A percentile compares a stretch with the other conserved stretches of the same genome.
Conservation (phyloP, 2,797 vertebrate species). For the Zalophus californianus region DNA sequence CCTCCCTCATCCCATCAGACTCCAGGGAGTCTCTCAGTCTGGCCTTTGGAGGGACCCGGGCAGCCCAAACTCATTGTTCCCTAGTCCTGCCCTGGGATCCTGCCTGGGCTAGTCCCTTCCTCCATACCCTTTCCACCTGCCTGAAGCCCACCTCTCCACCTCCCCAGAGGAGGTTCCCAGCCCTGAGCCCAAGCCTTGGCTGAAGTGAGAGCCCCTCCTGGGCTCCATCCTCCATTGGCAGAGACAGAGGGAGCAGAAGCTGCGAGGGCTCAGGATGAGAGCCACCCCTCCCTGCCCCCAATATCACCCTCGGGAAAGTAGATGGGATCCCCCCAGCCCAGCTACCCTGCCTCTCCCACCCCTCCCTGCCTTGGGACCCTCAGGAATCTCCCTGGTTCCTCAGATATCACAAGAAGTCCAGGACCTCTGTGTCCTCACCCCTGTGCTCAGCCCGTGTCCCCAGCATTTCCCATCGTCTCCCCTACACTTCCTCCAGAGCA, state of each 20-base stretch:
- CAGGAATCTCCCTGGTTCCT: not conserved
- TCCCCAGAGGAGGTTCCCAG: not conserved
- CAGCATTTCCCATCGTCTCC: not conserved
- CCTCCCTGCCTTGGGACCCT: not conserved
- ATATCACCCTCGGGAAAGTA: not conserved
- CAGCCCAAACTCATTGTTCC: not conserved
- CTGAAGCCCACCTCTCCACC: not conserved
- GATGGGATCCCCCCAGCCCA: not conserved
- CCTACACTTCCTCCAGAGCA: not conserved
- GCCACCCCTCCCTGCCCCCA: not conserved
- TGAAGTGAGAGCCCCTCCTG: no score
- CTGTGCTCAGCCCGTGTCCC: not conserved
- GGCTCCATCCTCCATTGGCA: not conserved
- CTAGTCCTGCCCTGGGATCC: not conserved
- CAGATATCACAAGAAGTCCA: not conserved
- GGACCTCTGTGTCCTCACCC: not conserved
- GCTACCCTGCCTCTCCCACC: not conserved
- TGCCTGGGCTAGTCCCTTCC: no score
- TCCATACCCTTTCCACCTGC: not conserved
- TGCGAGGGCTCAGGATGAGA: not conserved
- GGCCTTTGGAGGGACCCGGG: not conserved
- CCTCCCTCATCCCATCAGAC: not conserved
- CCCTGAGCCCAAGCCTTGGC: not conserved
- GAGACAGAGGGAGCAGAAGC: not conserved
- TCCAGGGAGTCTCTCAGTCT: not conserved